These are phyloP conservation scores for Cabera pusaria DNA, from an alignment of 2,888 invertebrate genomes.

Conservation along the genomic window DNA sequence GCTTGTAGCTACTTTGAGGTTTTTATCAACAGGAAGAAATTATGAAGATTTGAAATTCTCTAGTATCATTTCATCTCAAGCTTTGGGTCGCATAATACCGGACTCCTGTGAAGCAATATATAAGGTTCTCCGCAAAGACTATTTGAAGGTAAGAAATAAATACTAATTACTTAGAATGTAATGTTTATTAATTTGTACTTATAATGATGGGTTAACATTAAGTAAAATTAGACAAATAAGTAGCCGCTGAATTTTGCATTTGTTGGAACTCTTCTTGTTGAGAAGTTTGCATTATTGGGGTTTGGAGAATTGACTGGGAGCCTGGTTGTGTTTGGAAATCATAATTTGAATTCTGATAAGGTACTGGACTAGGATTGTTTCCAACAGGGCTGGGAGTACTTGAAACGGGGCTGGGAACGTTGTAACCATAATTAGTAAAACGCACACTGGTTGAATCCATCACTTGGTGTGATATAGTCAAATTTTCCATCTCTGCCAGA, in stretches of 20 bases:
- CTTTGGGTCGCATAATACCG: background rate
- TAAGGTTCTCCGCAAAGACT: conserved; percentile 1
- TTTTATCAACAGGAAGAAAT: background rate
- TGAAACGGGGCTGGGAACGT: no score
- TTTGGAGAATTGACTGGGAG: background rate
- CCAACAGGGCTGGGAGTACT: no score
- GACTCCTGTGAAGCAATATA: no score
- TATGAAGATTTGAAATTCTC: conserved; percentile 2
- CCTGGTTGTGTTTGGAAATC: background rate
- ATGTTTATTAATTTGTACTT: conserved; percentile 3
- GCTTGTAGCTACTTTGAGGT: background rate
- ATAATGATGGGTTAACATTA: no score
- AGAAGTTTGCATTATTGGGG: no score
- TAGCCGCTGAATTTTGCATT: no score
- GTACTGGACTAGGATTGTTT: no score
- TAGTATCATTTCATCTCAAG: conserved; percentile 1
- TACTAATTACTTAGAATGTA: background rate
- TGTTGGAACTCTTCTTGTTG: no score
- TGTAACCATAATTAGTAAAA: no score
- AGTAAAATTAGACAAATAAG: background rate
- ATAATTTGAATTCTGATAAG: no score
- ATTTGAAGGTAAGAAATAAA: conserved; percentile 1
- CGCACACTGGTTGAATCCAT: no score
- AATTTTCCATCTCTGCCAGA: conserved; percentile 15
- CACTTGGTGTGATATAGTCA: conserved; percentile 9